A percentile compares a stretch with the other conserved stretches of the same genome.
These are phyloP conservation scores for Watsonalla binaria DNA, from an alignment of 2,888 invertebrate genomes.

Conservation along the genomic window DNA sequence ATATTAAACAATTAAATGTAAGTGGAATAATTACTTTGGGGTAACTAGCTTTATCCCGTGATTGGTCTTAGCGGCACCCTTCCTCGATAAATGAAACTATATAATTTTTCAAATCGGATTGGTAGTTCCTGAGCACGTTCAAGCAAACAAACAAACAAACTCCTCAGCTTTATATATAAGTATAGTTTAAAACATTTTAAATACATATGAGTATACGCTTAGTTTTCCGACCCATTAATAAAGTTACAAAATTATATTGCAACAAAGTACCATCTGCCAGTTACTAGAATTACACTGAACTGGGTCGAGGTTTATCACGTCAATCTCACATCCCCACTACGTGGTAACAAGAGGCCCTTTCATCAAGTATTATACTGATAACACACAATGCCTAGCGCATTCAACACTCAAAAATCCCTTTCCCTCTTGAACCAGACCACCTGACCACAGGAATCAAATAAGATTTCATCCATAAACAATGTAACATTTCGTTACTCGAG, in stretches of 20 bases:
- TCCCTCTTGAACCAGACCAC: conserved; percentile 43
- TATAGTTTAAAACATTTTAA: too few relatives aligned
- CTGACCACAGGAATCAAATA: conserved; percentile 32
- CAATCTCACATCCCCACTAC: neutral
- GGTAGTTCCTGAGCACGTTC: too few relatives aligned
- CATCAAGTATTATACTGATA: neutral
- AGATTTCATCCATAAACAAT: neutral
- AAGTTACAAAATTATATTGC: neutral
- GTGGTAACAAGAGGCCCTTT: neutral
- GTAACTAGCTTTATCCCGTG: too few relatives aligned
- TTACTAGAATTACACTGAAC: neutral
- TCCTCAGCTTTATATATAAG: too few relatives aligned
- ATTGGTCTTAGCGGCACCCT: too few relatives aligned
- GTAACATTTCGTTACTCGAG: neutral
- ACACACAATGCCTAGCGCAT: neutral
- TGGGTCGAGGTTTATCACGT: neutral
- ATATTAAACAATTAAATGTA: too few relatives aligned
- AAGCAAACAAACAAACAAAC: too few relatives aligned
- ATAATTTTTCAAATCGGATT: too few relatives aligned
- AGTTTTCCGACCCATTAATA: neutral
- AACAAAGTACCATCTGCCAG: neutral
- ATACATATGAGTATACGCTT: neutral
- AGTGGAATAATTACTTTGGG: too few relatives aligned
- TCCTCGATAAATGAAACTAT: too few relatives aligned
- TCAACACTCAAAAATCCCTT: conserved; percentile 30